Evolutionary conservation across 1,140 invertebrate species (phyloP).

Genomic region (Aphis craccivora): DNA sequence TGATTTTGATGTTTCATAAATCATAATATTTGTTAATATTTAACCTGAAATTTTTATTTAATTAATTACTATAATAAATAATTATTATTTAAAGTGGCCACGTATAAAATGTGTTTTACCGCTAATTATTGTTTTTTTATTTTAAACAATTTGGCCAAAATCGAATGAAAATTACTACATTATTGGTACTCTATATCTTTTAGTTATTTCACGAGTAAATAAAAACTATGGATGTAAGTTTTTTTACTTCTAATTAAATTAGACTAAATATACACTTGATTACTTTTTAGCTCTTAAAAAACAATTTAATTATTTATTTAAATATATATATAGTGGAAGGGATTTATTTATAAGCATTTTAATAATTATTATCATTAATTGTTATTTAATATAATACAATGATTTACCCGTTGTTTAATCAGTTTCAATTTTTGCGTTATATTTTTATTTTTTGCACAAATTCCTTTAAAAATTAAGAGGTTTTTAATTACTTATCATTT

Average conservation of each 20-base stretch:
- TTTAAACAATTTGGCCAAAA: neutral
- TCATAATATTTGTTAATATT: neutral
- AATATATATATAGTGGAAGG: neutral
- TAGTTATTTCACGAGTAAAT: neutral
- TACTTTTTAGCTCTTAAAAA: neutral
- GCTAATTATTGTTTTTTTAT: neutral
- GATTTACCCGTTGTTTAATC: neutral
- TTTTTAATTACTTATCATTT: too few species aligned
- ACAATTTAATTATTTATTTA: neutral
- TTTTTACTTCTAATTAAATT: neutral
- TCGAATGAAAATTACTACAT: neutral
- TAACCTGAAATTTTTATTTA: too few species aligned
- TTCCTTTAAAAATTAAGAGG: too few species aligned
- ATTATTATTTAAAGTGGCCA: neutral
- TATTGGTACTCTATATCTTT: neutral
- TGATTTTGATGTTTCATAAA: neutral
- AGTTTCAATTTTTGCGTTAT: neutral
- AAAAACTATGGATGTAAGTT: constrained; percentile 23
- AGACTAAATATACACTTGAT: neutral
- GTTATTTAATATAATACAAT: neutral
- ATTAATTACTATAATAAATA: neutral
- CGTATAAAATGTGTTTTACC: neutral
- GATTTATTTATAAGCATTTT: neutral
- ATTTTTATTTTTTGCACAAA: too few species aligned
- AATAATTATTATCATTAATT: neutral